Evolutionary conservation across 2,888 invertebrate species (phyloP), one percentile per base, ranked within the genome.

Genomic region (Beris morrisii): DNA sequence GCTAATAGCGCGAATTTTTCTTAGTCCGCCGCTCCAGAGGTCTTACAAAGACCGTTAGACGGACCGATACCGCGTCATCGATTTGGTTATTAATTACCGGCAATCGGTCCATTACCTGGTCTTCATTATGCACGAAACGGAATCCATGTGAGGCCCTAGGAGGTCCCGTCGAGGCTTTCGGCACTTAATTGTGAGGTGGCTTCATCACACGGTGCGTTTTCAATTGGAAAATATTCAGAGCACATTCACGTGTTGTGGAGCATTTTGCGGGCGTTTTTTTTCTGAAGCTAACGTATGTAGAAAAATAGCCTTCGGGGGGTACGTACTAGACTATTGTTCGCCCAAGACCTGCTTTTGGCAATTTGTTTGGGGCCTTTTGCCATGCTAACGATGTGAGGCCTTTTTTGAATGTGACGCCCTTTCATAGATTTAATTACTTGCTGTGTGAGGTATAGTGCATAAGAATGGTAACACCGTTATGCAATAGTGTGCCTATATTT

Each of bases 381-480:
- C 7, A 38, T 56, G 55, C 38, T 56, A 56, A 56, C 55, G 55
- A 56, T 56, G 55, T 56, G 55, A 38, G 55, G 43, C n/a, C n/a
- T 38, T 38, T 3, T 38, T 56, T 15, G 55, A 30, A 38, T 13
- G 43, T 56, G 38, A 56, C 38, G 55, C 55, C 55, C 55, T 56
- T 56, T 56, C 38, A 56, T 7, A 38, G 38, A 56, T 56, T 56
- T 56, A 56, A 56, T 56, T 56, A 56, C 55, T 38, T 43, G 13
- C 43, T 13, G 43, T 38, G 43, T 13, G 13, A 5, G 13, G 32
- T 38, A 38, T 38, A 38, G 9, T 1, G 5, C 5, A 38, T 38
- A 38, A 7, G 5, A 38, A 38, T 38, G 7, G 38, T 9, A 38
- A 3, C 38, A 38, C 38, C 38, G 38, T 38, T 38, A 38, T 38